Conservation (phyloP, 2,113 vertebrate species). For the Peucedramus taeniatus region DNA sequence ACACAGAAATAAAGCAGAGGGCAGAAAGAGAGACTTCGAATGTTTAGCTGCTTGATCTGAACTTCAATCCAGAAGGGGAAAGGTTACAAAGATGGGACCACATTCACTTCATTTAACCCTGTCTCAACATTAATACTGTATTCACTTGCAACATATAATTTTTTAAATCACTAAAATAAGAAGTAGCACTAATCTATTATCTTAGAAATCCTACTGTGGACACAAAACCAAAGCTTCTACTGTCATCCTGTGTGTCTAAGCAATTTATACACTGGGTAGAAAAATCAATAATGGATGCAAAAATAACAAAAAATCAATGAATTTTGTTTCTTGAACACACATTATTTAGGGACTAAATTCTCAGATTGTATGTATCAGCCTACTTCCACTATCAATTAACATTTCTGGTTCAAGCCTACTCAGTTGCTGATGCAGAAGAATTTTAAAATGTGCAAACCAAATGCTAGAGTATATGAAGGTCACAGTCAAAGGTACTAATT, state of each 20-base stretch:
- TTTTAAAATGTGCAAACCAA: background rate
- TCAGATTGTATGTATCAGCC: background rate
- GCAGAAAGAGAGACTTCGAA: background rate
- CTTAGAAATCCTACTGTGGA: background rate
- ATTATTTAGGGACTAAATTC: background rate
- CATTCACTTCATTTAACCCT: background rate
- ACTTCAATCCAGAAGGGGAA: background rate
- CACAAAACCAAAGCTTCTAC: background rate
- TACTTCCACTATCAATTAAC: background rate
- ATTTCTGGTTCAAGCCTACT: background rate
- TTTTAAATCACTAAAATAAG: background rate
- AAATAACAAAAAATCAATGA: background rate
- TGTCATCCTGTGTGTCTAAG: background rate
- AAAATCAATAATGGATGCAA: background rate
- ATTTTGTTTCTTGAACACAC: background rate
- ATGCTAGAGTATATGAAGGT: background rate
- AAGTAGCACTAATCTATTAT: background rate
- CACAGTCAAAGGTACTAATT: background rate
- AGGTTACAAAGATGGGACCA: background rate
- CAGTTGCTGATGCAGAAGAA: background rate
- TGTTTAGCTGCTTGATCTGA: background rate
- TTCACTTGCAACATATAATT: background rate
- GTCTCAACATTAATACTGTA: background rate
- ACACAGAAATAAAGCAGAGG: background rate
- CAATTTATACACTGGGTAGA: accelerated